Evolutionary conservation across 2,113 vertebrate species (phyloP), one percentile per base, ranked within the genome.

Genomic region (Anarrhichthys ocellatus): DNA sequence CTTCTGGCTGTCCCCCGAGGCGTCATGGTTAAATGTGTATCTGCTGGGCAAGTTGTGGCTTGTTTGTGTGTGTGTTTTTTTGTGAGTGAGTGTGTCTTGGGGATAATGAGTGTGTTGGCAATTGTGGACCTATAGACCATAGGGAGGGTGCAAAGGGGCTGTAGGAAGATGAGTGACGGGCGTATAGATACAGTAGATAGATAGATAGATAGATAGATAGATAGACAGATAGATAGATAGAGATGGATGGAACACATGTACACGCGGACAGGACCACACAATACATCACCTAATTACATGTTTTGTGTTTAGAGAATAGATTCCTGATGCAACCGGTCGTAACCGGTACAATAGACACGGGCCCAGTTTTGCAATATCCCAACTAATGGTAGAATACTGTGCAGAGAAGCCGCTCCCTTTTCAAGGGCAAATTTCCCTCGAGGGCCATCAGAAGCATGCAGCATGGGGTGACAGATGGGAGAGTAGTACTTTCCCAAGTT

Each of bases 1-100:
- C 88, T 86, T 76, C 80, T 71, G 88, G 87, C 90, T 87, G 86
- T 91, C 91, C 91, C 91, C 85, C 32, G 84, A 88, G 92, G 92
- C 89, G 29, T 84, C 85, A 84, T 86, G 90, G 86, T 84, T 89
- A 91, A 90, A 91, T 84, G 81, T 87, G 86, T 78, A 85, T 90
- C 85, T 91, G 86, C 82, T 83, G 86, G 84, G 90, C 89, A 84
- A 87, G 90, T 84, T 85, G 88, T 82, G 80, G 87, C 84, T 85
- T 92, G 87, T 89, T 77, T 81, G 63, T 81, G 58, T 73, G 81
- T 74, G 27, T 40, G 56, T 40, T 20, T 77, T 13, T 40, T 2
- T 67, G 50, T 65, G 64, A 70, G 42, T 40, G 63, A 62, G 76
- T 76, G 84, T 81, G 58, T 83, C 42, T 83, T 72, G 38, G 34